phyloP scores from a whole-genome alignment of 1,140 invertebrate species.

The Matsumurasca onukii region DNA sequence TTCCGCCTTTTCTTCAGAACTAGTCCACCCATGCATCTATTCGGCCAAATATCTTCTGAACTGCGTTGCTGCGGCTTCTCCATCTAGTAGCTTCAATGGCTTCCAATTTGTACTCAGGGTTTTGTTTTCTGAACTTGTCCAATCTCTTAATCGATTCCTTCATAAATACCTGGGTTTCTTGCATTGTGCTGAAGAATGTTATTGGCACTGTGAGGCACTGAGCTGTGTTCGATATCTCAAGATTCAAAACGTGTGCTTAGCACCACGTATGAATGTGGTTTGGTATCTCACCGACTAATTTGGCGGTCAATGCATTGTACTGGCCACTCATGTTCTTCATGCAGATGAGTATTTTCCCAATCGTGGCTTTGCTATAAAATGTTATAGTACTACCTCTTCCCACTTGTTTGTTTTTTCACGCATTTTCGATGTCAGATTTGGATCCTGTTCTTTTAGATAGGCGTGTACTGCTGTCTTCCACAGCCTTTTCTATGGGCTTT shows the following conservation, averaged over 20 bases:
- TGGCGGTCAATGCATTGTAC: background rate
- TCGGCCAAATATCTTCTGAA: background rate
- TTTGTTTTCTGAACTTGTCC: slow-evolving; percentile 1
- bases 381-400: too few species aligned
- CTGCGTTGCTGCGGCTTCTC: background rate
- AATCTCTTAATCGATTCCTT: background rate
- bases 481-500: too few species aligned
- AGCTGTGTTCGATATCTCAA: slow-evolving; percentile 1
- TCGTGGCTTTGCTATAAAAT: too few species aligned
- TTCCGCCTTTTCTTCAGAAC: background rate
- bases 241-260: background rate
- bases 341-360: too few species aligned
- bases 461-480: too few species aligned
- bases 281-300: background rate
- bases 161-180: slow-evolving; percentile 7
- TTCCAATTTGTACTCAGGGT: background rate
- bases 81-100: background rate
- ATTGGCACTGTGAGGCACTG: background rate
- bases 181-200: background rate
- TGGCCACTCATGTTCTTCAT: background rate
- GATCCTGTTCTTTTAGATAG: too few species aligned
- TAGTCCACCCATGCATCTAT: background rate
- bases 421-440: too few species aligned
- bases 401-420: too few species aligned
- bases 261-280: background rate